Base-by-base conservation (phyloP, 2,797 vertebrate species). In the Gymnopithys bicolor region DNA sequence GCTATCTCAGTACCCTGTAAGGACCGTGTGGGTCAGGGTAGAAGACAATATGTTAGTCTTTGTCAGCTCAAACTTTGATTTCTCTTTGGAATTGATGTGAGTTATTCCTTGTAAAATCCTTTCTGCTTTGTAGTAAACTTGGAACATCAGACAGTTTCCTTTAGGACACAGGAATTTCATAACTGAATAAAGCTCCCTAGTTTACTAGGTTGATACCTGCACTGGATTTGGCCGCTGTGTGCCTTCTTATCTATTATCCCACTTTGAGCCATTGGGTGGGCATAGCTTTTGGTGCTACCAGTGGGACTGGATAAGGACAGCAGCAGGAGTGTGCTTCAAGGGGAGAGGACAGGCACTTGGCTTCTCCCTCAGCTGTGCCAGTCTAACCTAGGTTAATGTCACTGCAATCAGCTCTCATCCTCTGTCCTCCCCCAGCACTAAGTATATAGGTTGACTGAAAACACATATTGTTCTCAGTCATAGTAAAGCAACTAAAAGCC, bases 101-200 rank as follows among this genome's bases (percentile, higher is more conserved):
- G 4, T 2, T 84, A 60, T 76, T 16, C 16, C 15, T 55, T 56
- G 8, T 9, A 35, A 80, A 90, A 58, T 22, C 8, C 25, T n/a
- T 56, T 67, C 41, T 81, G 33, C 32, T 19, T 56, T 46, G 28
- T 32, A 53, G 27, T 4, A 45, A 79, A 28, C 33, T 41, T 18
- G 3, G 10, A 46, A 33, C 1, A 43, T 48, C 13, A 22, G 37
- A 21, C 33, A 4, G 32, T 67, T 80, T 85, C 10, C 39, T 80
- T 56, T 35, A 68, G 37, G 64, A 35, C 19, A 53, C 3, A 49
- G 23, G 10, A 75, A 5, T n/a, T 32, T 35, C 5, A 13, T 49
- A 71, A 30, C 9, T 30, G 18, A 88, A 17, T 15, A 56, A 60
- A 48, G 0, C 0, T 2, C 13, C 8, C 8, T 5, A 32, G 5